Evolutionary conservation across 2,888 invertebrate genomes (phyloP).

Genomic region (Eristalis intricaria): DNA sequence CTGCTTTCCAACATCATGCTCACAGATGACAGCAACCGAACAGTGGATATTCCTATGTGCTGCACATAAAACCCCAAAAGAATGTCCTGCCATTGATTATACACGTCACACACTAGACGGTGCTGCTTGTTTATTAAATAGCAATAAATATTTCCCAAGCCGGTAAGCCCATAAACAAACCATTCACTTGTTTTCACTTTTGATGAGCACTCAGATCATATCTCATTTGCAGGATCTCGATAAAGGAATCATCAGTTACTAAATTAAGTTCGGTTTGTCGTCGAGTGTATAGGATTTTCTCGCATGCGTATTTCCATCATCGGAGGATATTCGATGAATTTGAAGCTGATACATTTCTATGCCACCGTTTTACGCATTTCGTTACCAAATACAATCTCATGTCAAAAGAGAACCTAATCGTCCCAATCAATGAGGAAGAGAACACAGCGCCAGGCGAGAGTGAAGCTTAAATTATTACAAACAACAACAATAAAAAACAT

Average conservation of each 20-base stretch:
- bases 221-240: slow-evolving; percentile 89
- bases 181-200: neutral
- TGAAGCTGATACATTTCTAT: slow-evolving; percentile 97
- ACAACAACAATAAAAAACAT: slow-evolving; percentile 31
- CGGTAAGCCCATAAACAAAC: slow-evolving; percentile 84
- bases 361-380: slow-evolving; percentile 97
- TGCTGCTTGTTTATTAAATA: slow-evolving; percentile 98
- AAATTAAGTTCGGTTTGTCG: slow-evolving; percentile 99
- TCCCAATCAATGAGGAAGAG: slow-evolving; percentile 95
- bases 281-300: slow-evolving; percentile 99
- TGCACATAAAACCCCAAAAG: slow-evolving; percentile 99
- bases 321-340: slow-evolving; percentile 98
- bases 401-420: slow-evolving; percentile 98
- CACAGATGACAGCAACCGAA: slow-evolving; percentile 99
- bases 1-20: slow-evolving; percentile 98
- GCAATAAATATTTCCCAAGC: slow-evolving; percentile 99
- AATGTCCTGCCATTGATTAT: slow-evolving; percentile 99
- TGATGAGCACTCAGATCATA: neutral
- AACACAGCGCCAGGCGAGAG: slow-evolving; percentile 82
- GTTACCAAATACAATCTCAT: slow-evolving; percentile 99
- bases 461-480: slow-evolving; percentile 80
- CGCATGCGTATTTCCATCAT: slow-evolving; percentile 99
- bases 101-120: slow-evolving; percentile 99
- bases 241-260: slow-evolving; percentile 99
- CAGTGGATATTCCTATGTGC: slow-evolving; percentile 99